Evolutionary conservation across 2,113 vertebrate genomes (phyloP).

Genomic region (Notechis scutatus): DNA sequence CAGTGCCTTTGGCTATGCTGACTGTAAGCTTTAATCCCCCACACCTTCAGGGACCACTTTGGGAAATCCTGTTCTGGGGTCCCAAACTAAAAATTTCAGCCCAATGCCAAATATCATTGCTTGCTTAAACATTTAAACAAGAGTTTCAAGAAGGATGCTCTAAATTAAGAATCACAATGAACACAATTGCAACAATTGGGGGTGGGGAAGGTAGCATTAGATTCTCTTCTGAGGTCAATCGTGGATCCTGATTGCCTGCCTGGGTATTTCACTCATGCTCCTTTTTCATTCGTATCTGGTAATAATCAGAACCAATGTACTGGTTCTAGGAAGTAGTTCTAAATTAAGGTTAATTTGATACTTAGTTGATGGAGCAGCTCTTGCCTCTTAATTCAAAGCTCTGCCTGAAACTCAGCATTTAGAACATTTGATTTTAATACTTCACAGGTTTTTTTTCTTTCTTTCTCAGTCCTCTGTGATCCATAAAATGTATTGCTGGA

Average conservation of each 20-base stretch:
- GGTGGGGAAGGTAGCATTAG: neutral
- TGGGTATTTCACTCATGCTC: neutral
- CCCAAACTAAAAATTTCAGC: neutral
- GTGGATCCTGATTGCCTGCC: no score
- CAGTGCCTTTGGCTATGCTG: neutral
- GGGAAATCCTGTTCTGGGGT: neutral
- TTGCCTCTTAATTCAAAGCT: neutral
- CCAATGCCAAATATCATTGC: neutral
- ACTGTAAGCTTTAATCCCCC: neutral
- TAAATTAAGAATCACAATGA: neutral
- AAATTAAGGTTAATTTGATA: neutral
- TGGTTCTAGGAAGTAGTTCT: neutral
- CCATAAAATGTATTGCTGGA: constrained; percentile 1
- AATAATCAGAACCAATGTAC: neutral
- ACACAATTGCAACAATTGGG: neutral
- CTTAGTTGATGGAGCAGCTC: neutral
- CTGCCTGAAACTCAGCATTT: neutral
- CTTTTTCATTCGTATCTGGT: neutral
- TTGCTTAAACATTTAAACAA: neutral
- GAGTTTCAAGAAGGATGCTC: neutral
- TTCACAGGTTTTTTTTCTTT: neutral
- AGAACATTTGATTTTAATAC: neutral
- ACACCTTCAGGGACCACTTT: neutral
- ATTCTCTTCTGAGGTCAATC: neutral
- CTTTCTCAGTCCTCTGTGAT: neutral